A percentile compares a stretch with the other conserved stretches of the same genome.
Conservation (phyloP, 2,113 vertebrate species). For the Aegithalos caudatus region DNA sequence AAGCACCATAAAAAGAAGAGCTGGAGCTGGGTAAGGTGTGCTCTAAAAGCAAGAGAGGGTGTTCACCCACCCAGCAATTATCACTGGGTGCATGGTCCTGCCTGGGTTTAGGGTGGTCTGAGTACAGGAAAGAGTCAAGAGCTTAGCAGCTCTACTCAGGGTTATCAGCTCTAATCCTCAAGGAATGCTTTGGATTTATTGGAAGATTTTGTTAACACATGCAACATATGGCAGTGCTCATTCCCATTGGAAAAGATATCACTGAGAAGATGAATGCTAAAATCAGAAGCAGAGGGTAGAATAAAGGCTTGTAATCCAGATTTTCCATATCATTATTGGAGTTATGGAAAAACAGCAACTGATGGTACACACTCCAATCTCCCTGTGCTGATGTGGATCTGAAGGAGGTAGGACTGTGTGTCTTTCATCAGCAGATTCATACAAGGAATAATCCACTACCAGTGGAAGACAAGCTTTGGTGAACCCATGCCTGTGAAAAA, state of each 20-base stretch:
- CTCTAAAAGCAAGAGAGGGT: not conserved
- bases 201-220: not conserved
- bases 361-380: not conserved
- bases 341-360: not conserved
- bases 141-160: not conserved
- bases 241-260: not conserved
- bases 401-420: fast-evolving
- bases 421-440: not conserved
- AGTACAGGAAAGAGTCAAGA: not conserved
- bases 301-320: not conserved
- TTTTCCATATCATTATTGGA: not conserved
- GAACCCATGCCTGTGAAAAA: fast-evolving
- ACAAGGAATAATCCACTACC: not conserved
- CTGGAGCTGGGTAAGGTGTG: not conserved
- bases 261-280: not conserved
- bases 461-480: not conserved
- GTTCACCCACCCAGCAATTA: not conserved
- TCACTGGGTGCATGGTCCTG: fast-evolving
- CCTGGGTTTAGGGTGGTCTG: not conserved
- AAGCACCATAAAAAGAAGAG: not conserved
- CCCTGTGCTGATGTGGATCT: not conserved
- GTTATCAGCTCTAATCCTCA: not conserved
- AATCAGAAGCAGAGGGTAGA: not conserved
- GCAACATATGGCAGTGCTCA: not conserved
- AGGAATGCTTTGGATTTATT: not conserved